Percentiles rank a stretch among this genome's conserved stretches.
Conservation (phyloP, 2,797 vertebrate species). For the Euthynnus affinis region DNA sequence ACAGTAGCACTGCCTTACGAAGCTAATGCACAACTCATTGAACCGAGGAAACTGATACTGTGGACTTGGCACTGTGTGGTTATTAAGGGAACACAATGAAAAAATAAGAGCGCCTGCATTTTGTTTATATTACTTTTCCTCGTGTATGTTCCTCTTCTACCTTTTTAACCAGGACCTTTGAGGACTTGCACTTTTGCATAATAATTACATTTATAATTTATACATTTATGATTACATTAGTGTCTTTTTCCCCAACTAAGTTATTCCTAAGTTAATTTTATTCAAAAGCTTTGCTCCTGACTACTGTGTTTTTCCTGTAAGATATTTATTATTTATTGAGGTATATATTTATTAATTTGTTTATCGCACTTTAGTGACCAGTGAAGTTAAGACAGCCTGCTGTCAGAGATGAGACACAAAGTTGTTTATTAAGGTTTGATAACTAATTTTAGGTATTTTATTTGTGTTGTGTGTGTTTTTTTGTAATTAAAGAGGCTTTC, state of each 20-base stretch:
- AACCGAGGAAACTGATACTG: slow-evolving; percentile 37
- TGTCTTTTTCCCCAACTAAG: background rate
- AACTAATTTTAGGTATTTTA: background rate
- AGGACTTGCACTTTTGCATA: background rate
- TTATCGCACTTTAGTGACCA: background rate
- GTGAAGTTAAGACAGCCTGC: background rate
- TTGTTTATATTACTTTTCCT: background rate
- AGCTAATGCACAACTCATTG: slow-evolving; percentile 38
- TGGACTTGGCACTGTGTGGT: slow-evolving; percentile 14
- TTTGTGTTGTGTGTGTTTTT: background rate
- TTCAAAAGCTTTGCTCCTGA: background rate
- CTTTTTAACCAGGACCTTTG: background rate
- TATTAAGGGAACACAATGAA: slow-evolving; percentile 19
- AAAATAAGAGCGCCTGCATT: slow-evolving; percentile 4
- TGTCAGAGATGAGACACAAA: background rate
- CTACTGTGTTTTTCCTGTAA: background rate
- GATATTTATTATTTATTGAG: background rate
- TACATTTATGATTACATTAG: background rate
- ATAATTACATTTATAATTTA: too few species aligned
- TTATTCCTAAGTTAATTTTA: background rate
- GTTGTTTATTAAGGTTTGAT: slow-evolving; percentile 13
- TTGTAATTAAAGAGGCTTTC: background rate
- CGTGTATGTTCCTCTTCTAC: background rate
- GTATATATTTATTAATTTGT: too few species aligned
- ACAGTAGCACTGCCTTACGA: slow-evolving; percentile 14